Percentiles rank a stretch among this genome's conserved stretches.
phyloP scores from a whole-genome alignment of 2,113 vertebrate species.

The Colius striatus region DNA sequence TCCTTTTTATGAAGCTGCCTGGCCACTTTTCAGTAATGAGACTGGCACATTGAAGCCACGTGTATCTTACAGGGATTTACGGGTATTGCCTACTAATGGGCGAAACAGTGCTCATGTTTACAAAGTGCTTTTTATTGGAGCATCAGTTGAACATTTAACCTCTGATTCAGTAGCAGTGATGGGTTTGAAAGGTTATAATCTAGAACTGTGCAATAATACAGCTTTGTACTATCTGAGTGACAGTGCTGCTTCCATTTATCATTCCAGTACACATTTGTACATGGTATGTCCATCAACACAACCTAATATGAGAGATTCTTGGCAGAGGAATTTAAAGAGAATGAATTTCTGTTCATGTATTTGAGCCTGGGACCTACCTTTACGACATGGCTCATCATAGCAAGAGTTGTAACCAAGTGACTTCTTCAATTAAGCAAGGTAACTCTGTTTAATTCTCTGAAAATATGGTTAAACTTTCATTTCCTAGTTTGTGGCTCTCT shows the following conservation, averaged over 20 bases:
- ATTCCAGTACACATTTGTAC: neutral
- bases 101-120: neutral
- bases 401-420: neutral
- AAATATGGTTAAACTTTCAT: neutral
- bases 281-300: neutral
- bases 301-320: neutral
- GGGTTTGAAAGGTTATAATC: neutral
- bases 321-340: neutral
- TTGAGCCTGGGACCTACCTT: neutral
- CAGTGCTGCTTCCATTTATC: neutral
- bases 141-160: fast-evolving
- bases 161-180: neutral
- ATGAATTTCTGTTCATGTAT: fast-evolving
- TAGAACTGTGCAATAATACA: neutral
- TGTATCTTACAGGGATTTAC: neutral
- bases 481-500: neutral
- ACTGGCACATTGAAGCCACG: fast-evolving
- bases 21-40: neutral
- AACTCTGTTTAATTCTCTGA: neutral
- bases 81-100: neutral
- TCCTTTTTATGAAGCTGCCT: neutral
- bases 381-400: neutral
- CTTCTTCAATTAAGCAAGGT: neutral
- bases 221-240: neutral
- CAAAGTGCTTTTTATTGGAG: neutral